Conservation (phyloP, 2,797 vertebrate species). For the Chiroxiphia lanceolata region DNA sequence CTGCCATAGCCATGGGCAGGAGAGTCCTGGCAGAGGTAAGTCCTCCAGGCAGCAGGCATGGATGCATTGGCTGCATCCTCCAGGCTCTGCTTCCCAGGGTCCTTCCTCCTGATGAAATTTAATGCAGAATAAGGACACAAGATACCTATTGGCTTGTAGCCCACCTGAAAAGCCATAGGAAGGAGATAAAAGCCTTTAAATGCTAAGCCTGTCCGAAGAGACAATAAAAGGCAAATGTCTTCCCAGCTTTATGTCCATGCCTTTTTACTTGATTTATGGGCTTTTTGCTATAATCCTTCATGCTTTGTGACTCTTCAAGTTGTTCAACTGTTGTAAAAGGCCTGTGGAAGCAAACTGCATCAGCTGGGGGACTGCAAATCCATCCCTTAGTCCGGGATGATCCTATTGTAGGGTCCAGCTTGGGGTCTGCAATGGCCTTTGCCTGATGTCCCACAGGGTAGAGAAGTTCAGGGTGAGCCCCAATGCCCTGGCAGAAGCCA, state of each 20-base stretch:
- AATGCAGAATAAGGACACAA: not conserved
- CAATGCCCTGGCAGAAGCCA: not conserved
- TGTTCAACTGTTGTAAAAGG: not conserved
- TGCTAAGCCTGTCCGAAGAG: constrained; percentile 38
- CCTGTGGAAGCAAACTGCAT: not conserved
- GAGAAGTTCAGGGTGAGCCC: not conserved
- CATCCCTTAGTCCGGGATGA: not conserved
- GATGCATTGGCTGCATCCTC: not conserved
- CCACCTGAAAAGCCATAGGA: constrained; percentile 35
- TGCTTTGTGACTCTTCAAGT: constrained; percentile 24
- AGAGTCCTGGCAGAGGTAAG: not conserved
- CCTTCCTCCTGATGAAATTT: not conserved
- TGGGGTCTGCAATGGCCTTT: not conserved
- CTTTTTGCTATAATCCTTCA: constrained; percentile 35
- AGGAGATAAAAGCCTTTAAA: constrained; percentile 58
- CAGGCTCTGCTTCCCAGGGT: not conserved
- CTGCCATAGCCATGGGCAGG: not conserved
- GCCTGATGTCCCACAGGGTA: fast-evolving
- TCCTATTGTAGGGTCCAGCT: not conserved
- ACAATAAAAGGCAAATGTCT: constrained; percentile 60
- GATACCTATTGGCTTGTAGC: constrained; percentile 41
- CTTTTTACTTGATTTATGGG: constrained; percentile 29
- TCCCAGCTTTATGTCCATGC: constrained; percentile 18
- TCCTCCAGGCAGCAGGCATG: fast-evolving
- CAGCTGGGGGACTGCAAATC: not conserved